These are phyloP conservation scores for Torymus auratus DNA, from an alignment of 2,888 invertebrate species.

Conservation along the genomic window DNA sequence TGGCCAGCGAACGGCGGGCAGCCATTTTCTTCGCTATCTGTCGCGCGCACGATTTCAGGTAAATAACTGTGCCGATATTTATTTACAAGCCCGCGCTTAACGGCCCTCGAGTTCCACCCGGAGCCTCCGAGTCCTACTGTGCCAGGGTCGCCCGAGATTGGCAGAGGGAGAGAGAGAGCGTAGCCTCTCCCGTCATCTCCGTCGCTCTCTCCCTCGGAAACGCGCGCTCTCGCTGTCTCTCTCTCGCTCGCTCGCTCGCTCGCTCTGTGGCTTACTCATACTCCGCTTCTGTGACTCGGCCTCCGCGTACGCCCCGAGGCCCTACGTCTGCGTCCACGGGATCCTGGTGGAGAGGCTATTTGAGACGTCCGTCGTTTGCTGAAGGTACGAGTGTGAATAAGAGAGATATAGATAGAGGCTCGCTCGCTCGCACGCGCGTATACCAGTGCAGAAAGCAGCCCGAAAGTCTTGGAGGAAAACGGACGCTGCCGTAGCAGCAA, in stretches of 20 bases:
- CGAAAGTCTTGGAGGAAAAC: constrained; percentile 32
- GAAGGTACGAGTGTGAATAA: background rate
- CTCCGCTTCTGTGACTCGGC: background rate
- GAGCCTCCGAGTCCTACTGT: no score
- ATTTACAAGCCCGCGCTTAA: background rate
- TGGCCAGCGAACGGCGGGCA: constrained; percentile 59
- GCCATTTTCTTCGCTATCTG: constrained; percentile 60
- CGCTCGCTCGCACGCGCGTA: constrained; percentile 5
- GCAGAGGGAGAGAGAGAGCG: no score
- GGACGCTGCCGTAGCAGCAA: constrained; percentile 21
- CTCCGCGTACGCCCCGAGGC: background rate
- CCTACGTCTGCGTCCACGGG: background rate
- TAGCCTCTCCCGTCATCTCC: background rate
- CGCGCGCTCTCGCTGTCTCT: constrained; percentile 35
- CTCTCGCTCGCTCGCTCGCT: constrained; percentile 19
- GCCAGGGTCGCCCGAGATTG: no score
- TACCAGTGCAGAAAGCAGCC: constrained; percentile 23
- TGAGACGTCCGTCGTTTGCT: no score
- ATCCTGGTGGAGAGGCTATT: background rate
- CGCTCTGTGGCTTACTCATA: background rate
- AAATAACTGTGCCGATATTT: constrained; percentile 29
- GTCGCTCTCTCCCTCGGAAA: background rate
- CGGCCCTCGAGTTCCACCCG: no score
- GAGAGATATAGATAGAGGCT: constrained; percentile 3
- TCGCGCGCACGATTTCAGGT: constrained; percentile 57